Percentiles rank a stretch among this genome's conserved stretches.
phyloP scores from a whole-genome alignment of 2,113 vertebrate genomes.

The Edolisoma coerulescens region DNA sequence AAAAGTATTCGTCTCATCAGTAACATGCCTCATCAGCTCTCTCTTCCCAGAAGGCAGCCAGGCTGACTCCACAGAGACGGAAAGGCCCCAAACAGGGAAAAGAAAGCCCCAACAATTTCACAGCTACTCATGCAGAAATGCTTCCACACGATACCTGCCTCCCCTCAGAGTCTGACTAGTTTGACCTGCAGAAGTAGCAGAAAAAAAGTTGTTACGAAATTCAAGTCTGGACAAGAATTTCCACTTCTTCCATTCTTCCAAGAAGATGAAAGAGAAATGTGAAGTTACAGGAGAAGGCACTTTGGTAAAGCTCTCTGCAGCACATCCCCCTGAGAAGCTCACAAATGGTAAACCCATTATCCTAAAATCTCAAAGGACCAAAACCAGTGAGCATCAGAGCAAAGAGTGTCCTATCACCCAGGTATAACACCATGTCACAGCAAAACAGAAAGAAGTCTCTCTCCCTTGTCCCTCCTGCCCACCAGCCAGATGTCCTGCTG shows the following conservation, averaged over 20 bases:
- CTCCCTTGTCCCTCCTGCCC: not conserved
- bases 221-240: constrained; percentile 1
- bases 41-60: constrained; percentile 43
- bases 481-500: not conserved
- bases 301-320: not conserved
- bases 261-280: not conserved
- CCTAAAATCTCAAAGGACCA: not conserved
- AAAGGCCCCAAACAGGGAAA: constrained; percentile 10
- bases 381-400: not conserved
- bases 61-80: not conserved
- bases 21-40: constrained; percentile 50
- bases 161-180: not conserved
- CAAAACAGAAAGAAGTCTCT: not conserved
- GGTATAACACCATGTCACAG: not conserved
- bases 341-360: not conserved
- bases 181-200: not conserved
- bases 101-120: constrained; percentile 31
- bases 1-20: not conserved
- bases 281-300: not conserved
- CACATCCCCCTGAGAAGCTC: not conserved
- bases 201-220: not conserved
- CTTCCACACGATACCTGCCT: not conserved
- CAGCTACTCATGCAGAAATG: constrained; percentile 1
- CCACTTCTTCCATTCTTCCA: not conserved
- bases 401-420: not conserved